Evolutionary conservation across 2,797 vertebrate species (phyloP).

Genomic region (Hyperoplus lanceolatus): DNA sequence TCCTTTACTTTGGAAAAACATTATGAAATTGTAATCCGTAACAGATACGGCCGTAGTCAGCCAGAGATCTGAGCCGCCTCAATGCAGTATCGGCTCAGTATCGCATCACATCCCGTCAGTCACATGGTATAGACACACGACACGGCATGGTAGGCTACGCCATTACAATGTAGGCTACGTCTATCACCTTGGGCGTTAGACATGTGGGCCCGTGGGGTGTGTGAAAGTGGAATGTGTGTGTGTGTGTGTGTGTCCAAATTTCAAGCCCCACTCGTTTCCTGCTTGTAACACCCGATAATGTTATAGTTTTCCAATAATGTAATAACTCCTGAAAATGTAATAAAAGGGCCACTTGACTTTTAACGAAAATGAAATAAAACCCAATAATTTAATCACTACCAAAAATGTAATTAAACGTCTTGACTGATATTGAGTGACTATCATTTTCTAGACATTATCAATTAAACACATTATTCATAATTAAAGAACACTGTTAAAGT

Average conservation of each 20-base stretch:
- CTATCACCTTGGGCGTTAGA: slow-evolving; percentile 46
- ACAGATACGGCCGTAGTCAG: slow-evolving; percentile 67
- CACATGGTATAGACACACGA: slow-evolving; percentile 51
- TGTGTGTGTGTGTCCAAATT: slow-evolving; percentile 23
- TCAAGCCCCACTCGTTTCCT: slow-evolving; percentile 28
- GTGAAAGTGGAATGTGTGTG: slow-evolving; percentile 34
- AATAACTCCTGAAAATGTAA: no score
- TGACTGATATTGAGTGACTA: no score
- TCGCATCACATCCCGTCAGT: slow-evolving; percentile 65
- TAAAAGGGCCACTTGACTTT: no score
- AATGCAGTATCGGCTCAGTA: slow-evolving; percentile 48
- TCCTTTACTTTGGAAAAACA: slow-evolving; percentile 66
- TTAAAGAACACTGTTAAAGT: no score
- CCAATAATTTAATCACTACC: no score
- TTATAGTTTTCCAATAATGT: no score
- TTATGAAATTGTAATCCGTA: slow-evolving; percentile 77
- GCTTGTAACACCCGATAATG: neutral
- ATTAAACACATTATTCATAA: no score
- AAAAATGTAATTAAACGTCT: no score
- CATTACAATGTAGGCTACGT: slow-evolving; percentile 27
- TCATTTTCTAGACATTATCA: no score
- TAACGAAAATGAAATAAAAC: no score
- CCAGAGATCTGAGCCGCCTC: slow-evolving; percentile 54
- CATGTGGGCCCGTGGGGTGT: slow-evolving; percentile 9
- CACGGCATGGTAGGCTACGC: slow-evolving; percentile 25